Evolutionary conservation across 1,140 invertebrate species (phyloP).

Genomic region (Ceratosolen fusciceps): DNA sequence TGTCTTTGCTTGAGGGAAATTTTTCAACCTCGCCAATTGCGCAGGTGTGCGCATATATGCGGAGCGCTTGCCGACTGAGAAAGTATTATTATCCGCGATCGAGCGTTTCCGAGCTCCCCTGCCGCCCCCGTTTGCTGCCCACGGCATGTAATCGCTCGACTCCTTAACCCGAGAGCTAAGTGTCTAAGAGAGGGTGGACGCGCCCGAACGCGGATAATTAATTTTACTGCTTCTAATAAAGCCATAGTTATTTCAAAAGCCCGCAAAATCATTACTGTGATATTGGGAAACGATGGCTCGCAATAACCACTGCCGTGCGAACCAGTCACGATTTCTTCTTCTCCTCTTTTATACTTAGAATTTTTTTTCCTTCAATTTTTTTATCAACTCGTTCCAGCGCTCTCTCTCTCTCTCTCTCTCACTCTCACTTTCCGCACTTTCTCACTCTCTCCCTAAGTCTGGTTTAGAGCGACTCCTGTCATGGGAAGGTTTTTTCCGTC

Average conservation of each 20-base stretch:
- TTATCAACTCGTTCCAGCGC: no score
- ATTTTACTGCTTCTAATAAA: background rate
- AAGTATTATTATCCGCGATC: conserved; percentile 35
- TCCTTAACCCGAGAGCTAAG: background rate
- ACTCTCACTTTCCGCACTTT: background rate
- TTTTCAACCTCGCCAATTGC: conserved; percentile 23
- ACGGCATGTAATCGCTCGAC: background rate
- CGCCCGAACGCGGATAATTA: background rate
- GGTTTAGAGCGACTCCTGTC: background rate
- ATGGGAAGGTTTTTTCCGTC: conserved; percentile 50
- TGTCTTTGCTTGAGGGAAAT: conserved; percentile 25
- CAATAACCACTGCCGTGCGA: background rate
- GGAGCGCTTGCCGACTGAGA: conserved; percentile 31
- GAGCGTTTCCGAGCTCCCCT: background rate
- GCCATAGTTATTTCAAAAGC: background rate
- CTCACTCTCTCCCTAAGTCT: background rate
- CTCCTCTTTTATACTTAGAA: no score
- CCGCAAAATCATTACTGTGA: background rate
- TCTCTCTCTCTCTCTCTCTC: conserved; percentile 22
- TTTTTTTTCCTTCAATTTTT: background rate
- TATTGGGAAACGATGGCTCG: background rate
- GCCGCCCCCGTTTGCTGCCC: no score
- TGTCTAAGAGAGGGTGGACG: background rate
- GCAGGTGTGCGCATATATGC: conserved; percentile 9
- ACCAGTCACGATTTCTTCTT: background rate